These are phyloP conservation scores for Leptobrachium ailaonicum DNA, from an alignment of 2,113 vertebrate genomes.

Conservation along the genomic window DNA sequence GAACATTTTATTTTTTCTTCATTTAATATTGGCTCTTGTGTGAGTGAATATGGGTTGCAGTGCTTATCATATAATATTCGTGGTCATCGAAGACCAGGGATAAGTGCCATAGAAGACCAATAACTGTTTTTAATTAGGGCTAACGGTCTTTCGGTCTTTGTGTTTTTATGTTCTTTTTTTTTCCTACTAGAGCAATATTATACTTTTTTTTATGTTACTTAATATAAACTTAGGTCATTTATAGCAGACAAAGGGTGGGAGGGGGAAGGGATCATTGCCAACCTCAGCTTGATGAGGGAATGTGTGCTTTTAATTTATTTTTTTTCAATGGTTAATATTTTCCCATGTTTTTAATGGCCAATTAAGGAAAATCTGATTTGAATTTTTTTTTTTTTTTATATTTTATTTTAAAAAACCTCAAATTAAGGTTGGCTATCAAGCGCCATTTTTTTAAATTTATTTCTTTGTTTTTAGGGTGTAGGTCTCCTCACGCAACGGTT, in stretches of 20 bases:
- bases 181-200: constrained; percentile 66
- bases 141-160: constrained; percentile 50
- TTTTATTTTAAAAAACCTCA: neutral
- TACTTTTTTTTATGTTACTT: constrained; percentile 59
- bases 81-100: constrained; percentile 73
- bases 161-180: neutral
- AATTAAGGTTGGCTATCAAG: neutral
- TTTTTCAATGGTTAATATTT: neutral
- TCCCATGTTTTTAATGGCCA: neutral
- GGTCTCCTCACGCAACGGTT: too few relatives aligned
- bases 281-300: constrained; percentile 56
- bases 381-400: neutral
- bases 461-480: too few relatives aligned
- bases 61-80: constrained; percentile 61
- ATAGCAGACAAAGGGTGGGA: constrained; percentile 17
- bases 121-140: constrained; percentile 78
- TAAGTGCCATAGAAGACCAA: constrained; percentile 92
- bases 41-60: constrained; percentile 66
- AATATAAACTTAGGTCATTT: constrained; percentile 56
- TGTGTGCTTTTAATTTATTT: constrained; percentile 51
- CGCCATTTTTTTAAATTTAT: too few relatives aligned
- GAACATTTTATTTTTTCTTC: constrained; percentile 53
- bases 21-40: constrained; percentile 61
- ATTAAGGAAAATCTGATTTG: neutral
- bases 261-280: constrained; percentile 51